Evolutionary conservation across 1,140 invertebrate genomes (phyloP).

Genomic region (Eumeta japonica): DNA sequence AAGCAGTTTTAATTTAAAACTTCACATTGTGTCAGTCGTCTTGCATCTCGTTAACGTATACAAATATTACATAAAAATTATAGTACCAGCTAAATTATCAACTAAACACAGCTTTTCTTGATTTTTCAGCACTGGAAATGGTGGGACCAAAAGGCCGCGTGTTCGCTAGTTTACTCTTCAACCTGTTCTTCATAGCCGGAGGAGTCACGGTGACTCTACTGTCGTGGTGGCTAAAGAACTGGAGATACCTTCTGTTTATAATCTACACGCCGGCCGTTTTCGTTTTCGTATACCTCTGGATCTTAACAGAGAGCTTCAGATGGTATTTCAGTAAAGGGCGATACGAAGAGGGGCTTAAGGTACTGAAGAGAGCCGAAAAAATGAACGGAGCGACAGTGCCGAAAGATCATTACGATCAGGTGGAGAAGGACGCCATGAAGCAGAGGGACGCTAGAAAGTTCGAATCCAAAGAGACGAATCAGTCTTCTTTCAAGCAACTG

Average conservation of each 20-base stretch:
- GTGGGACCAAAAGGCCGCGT: conserved; percentile 72
- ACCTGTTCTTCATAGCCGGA: conserved; percentile 72
- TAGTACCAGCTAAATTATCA: neutral
- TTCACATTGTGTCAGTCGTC: neutral
- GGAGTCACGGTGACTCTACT: conserved; percentile 66
- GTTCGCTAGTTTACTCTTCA: conserved; percentile 68
- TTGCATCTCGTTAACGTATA: neutral
- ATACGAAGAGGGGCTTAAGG: conserved; percentile 63
- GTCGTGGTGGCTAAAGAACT: conserved; percentile 69
- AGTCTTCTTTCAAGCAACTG: conserved; percentile 57
- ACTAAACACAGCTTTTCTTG: conserved; percentile 5
- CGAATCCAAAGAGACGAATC: conserved; percentile 28
- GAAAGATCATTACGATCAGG: conserved; percentile 52
- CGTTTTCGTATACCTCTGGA: conserved; percentile 63
- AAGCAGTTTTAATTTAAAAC: neutral
- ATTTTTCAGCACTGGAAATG: conserved; percentile 62
- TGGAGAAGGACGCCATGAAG: conserved; percentile 41
- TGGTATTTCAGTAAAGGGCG: conserved; percentile 77
- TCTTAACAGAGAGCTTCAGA: conserved; percentile 65
- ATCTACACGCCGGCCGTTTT: conserved; percentile 68
- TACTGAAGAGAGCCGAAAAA: conserved; percentile 63
- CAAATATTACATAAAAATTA: neutral
- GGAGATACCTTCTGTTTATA: conserved; percentile 67
- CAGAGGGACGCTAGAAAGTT: conserved; percentile 41
- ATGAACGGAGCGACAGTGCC: conserved; percentile 66